Evolutionary conservation across 2,888 invertebrate genomes (phyloP).

Genomic region (Netelia inedita): DNA sequence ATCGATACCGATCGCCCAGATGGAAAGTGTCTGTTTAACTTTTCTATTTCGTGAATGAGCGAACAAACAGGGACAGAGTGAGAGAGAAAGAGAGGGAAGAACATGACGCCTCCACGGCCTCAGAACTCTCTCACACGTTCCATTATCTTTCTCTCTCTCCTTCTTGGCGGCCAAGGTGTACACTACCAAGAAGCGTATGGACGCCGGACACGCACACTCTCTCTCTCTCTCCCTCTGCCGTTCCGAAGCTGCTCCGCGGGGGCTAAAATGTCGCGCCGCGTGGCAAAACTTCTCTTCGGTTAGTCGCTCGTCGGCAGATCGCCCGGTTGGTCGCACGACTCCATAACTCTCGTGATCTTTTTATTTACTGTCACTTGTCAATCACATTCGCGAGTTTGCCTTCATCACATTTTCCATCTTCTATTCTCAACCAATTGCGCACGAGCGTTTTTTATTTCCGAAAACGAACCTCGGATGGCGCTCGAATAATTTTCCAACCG

Average conservation of each 20-base stretch:
- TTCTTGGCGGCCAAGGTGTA: constrained; percentile 36
- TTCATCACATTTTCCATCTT: neutral
- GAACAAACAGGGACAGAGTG: neutral
- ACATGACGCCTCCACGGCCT: neutral
- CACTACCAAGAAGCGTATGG: constrained; percentile 2
- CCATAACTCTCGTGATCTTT: constrained; percentile 33
- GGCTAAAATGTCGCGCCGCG: constrained; percentile 63
- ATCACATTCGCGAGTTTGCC: neutral
- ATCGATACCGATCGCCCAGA: neutral
- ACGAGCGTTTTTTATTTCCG: neutral
- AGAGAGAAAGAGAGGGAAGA: neutral
- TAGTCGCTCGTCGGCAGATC: constrained; percentile 67
- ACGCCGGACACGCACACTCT: constrained; percentile 14
- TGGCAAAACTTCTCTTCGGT: constrained; percentile 64
- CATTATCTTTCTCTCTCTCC: constrained; percentile 29
- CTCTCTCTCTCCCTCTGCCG: constrained; percentile 13
- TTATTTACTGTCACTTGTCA: neutral
- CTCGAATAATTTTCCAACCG: neutral
- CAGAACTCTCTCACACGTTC: neutral
- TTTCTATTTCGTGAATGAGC: neutral
- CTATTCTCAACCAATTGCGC: neutral
- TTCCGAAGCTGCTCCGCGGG: constrained; percentile 37
- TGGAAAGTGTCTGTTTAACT: neutral
- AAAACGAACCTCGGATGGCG: constrained; percentile 1
- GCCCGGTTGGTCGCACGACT: constrained; percentile 63